A percentile compares a stretch with the other conserved stretches of the same genome.
Conservation (phyloP, 2,113 vertebrate genomes). For the Gorsachius goisagi region DNA sequence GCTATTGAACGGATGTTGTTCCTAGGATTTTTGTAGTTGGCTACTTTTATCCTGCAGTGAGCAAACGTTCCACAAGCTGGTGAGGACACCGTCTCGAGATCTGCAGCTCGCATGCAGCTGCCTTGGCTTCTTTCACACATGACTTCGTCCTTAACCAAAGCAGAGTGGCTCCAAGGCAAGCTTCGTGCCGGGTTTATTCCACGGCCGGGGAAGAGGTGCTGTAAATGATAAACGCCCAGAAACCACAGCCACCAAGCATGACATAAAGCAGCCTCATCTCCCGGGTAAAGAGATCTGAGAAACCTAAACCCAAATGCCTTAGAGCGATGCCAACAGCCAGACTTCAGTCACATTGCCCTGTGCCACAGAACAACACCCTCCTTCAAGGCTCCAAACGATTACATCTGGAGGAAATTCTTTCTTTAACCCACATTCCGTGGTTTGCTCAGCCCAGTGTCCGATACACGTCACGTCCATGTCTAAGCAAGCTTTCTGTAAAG, state of each 20-base stretch:
- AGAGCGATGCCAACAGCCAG: neutral
- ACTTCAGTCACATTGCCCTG: neutral
- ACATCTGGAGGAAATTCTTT: neutral
- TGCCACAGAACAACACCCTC: neutral
- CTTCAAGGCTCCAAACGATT: neutral
- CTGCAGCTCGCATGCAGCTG: neutral
- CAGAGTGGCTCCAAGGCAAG: neutral
- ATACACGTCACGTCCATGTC: fast-evolving
- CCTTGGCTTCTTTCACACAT: neutral
- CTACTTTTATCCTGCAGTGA: neutral
- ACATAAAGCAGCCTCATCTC: neutral
- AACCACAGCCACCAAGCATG: neutral
- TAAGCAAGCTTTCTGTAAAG: neutral
- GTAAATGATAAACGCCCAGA: neutral
- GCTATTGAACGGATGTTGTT: fast-evolving
- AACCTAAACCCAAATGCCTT: neutral
- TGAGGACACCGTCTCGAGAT: neutral
- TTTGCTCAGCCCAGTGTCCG: neutral
- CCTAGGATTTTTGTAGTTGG: neutral
- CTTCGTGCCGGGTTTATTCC: neutral
- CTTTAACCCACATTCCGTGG: neutral
- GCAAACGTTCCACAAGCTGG: neutral
- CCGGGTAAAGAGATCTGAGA: neutral
- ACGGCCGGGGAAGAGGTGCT: neutral
- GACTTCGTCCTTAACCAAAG: neutral